Conservation (phyloP, 2,797 vertebrate species). For the Mormyrus hasselquistii region DNA sequence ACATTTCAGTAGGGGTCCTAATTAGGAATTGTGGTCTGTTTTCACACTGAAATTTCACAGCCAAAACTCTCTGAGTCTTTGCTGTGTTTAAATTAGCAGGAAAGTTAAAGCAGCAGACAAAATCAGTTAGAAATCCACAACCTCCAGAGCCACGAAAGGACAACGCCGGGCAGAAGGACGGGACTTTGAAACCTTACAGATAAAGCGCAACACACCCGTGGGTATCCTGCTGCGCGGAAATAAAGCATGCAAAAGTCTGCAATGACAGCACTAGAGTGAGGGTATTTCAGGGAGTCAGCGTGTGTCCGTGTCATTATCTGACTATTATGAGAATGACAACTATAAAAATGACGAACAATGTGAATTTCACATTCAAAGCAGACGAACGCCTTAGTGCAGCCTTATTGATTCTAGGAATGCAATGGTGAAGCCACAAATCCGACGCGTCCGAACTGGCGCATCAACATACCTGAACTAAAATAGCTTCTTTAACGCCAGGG, state of each 20-base stretch:
- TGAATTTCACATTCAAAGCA: neutral
- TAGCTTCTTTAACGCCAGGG: neutral
- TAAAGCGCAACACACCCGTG: neutral
- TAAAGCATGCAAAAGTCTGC: neutral
- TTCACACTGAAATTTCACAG: neutral
- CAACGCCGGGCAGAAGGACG: neutral
- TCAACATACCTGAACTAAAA: neutral
- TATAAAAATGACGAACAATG: neutral
- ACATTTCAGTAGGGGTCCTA: neutral
- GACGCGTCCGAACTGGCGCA: neutral
- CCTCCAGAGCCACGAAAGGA: neutral
- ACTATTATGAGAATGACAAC: neutral
- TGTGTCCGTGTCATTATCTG: neutral
- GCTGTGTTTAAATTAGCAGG: neutral
- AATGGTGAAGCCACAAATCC: neutral
- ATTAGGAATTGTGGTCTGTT: neutral
- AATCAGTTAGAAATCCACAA: neutral
- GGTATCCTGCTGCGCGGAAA: neutral
- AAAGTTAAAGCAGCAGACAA: neutral
- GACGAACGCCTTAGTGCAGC: neutral
- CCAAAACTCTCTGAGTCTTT: neutral
- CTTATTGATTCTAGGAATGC: neutral
- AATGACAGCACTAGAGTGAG: neutral
- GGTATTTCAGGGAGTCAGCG: neutral
- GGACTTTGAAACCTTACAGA: slow-evolving; percentile 3